These are phyloP conservation scores for Epizoanthus ramosus DNA, from an alignment of 92 coral and sea anemone genomes.

Conservation along the genomic window DNA sequence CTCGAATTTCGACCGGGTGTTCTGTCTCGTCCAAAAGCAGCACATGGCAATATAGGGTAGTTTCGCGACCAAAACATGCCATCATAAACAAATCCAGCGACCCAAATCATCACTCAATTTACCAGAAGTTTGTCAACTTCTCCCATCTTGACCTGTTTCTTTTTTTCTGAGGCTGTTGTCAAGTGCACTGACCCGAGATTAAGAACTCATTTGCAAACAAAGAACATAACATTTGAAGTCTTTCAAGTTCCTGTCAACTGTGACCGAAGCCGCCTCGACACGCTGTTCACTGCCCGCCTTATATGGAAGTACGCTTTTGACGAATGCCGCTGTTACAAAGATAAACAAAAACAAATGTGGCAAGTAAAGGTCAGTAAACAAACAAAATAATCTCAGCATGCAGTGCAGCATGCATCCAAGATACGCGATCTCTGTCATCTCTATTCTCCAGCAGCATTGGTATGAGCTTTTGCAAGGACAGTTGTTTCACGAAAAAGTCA, in stretches of 20 bases:
- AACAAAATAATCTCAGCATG: background rate
- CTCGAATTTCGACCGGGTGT: conserved; percentile 37
- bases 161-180: conserved; percentile 43
- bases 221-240: conserved; percentile 6
- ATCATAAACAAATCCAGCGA: background rate
- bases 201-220: conserved; percentile 43
- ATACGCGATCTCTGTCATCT: too few species aligned
- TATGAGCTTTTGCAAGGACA: too few species aligned
- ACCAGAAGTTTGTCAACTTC: conserved; percentile 26
- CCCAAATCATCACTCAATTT: conserved; percentile 22
- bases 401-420: too few species aligned
- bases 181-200: conserved; percentile 45
- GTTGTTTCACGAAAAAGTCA: too few species aligned
- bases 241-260: background rate
- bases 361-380: conserved; percentile 5
- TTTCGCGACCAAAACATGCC: conserved; percentile 41
- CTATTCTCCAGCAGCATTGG: too few species aligned
- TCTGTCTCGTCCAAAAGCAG: conserved; percentile 37
- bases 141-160: conserved; percentile 45
- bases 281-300: background rate
- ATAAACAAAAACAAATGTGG: conserved; percentile 11
- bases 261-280: conserved; percentile 5
- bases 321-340: background rate
- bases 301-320: conserved; percentile 23
- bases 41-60: conserved; percentile 31